Base-by-base conservation (phyloP, 2,888 invertebrate genomes). In the Drosophila sordidula region DNA sequence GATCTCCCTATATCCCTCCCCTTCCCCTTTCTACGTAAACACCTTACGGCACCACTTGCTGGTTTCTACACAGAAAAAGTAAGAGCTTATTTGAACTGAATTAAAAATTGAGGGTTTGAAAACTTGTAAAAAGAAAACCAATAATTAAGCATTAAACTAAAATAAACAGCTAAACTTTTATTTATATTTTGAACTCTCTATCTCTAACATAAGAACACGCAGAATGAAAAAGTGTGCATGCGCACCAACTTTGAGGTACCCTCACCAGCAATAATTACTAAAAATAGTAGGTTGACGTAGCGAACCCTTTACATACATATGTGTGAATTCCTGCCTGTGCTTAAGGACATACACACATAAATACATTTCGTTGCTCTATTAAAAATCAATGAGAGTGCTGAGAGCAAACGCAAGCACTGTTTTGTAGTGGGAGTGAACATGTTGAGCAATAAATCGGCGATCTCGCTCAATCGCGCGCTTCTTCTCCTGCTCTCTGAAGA, bases 1-100 rank as follows among this genome's bases (percentile, higher is more conserved):
- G 64, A 70, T 44, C 34, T 44, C n/a, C 34, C 12, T 22, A 34
- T 9, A 18, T 16, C 9, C 16, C 12, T 29, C 46, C 29, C 34
- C 29, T 25, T 38, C 42, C 38, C 25, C 14, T 45, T 47, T 47
- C 18, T 12, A 11, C 34, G 3, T 12, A 3, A 12, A 34, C 32
- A 34, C 47, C 34, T 34, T 18, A 34, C 32, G 46, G 29, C 46
- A 29, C 11, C 11, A 4, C 14, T 18, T 41, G 6, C 4, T 3
- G 14, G 34, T 34, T 34, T 11, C 34, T 34, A 12, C 11, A 34
- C 29, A 12, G n/a, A 47, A 54, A 29, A 54, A 47, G 46, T 41
- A 52, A 52, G 32, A 62, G 34, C 41, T 39, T n/a, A 11, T 34
- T 12, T 34, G 1, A 34, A 34, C 34, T 12, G 34, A 12, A 34